Evolutionary conservation across 2,888 invertebrate species (phyloP), one percentile per base, ranked within the genome.

Genomic region (Conistra vaccinii): DNA sequence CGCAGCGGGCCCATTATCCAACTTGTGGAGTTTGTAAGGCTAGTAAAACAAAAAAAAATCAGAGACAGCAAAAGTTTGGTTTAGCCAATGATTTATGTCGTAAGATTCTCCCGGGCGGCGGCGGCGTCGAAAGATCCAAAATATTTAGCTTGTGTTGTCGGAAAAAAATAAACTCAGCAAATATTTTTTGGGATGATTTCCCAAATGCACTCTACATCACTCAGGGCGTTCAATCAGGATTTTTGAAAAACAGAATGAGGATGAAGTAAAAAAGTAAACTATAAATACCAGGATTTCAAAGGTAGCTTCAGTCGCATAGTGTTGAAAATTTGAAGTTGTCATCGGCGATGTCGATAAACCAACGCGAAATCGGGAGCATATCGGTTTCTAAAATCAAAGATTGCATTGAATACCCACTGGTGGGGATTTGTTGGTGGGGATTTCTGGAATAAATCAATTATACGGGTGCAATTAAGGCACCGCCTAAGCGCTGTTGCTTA

Each of bases 11-110:
- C 39, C 72, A 5, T 32, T 57, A 26, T 80, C 73, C 73, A 77
- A 57, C 3, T 42, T 51, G 55, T 72, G 26, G 7, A 77, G 55
- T 42, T 77, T 77, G 73, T 55, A 77, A 32, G 80, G 55, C 76
- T 77, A 57, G 32, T n/a, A 42, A 57, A 70, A 55, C 48, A 79
- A 57, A 70, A 72, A 23, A 53, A 17, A 14, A 29, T 57, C 7
- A 72, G 17, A 35, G 6, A 53, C 14, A 29, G 53, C 20, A 20
- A 71, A 48, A 17, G 10, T 48, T 48, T 68, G 23, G 23, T 20
- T 69, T 26, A 45, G 6, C n/a, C 62, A 17, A 35, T 39, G 39
- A 39, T 39, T n/a, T n/a, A 39, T 9, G 9, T 39, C 39, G 9
- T 39, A 23, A 45, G 42, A 63, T 63, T 26, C 20, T 6, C 26